Base-by-base conservation (phyloP, 2,797 vertebrate species). In the Dendrocincla fuliginosa region DNA sequence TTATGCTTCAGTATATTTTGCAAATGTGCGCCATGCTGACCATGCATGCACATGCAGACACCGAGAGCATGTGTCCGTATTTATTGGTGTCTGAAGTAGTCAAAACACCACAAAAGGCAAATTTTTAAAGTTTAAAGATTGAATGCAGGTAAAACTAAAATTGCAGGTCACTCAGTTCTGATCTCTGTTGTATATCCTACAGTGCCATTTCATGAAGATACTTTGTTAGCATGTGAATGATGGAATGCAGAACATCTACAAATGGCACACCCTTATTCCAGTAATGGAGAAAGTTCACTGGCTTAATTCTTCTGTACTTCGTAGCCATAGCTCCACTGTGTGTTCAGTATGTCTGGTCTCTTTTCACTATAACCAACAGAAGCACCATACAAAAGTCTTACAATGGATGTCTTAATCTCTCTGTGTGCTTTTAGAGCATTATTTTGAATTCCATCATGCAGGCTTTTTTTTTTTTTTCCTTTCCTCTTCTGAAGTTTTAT, bases 371-470 rank as follows among this genome's bases (percentile, higher is more conserved):
- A 96, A 97, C 97, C 97, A 97, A 98, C 97, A 98, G 98, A 98
- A 98, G 97, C 97, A 98, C 98, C 97, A 98, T 98, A 98, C 97
- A 98, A 98, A 98, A 97, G 97, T 98, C 97, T 98, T 97, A 98
- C 98, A 98, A 98, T 98, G 96, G 97, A 98, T 98, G 98, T 98
- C 98, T 98, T 98, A 98, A 98, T 98, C 98, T 98, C 98, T 98
- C 98, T 98, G 97, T 98, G 97, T 98, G 98, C 98, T 98, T 98
- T 98, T 98, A 97, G 96, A 97, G 97, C 97, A 98, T 98, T 98
- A 97, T 98, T 98, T 98, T 96, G 98, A 98, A 98, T 98, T 98
- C 97, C 96, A 97, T 97, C 97, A 96, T 98, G 97, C 97, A 97
- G 97, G 94, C 96, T 86, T 97, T 97, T 97, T 98, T 98, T 97